Evolutionary conservation across 53 echinoderm and acorn worm genomes (phyloP).

Genomic region (Astropecten irregularis): DNA sequence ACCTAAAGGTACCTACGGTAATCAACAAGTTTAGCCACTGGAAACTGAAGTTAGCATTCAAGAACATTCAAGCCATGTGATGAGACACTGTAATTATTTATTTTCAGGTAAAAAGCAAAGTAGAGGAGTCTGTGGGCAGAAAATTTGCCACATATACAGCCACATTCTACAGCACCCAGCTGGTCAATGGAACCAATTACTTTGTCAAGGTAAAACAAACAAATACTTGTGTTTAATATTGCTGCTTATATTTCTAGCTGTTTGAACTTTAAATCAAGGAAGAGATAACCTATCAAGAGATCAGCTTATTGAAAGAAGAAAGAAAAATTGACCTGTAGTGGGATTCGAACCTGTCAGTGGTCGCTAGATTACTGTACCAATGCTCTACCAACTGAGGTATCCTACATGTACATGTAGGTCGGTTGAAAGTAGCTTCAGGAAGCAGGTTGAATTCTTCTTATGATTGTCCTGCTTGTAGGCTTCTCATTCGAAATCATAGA

Average conservation of each 20-base stretch:
- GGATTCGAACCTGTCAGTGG: too few species aligned
- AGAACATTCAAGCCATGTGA: too few species aligned
- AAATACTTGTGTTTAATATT: background rate
- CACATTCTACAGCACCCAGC: conserved; percentile 57
- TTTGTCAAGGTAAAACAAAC: conserved; percentile 72
- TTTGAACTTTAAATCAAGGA: background rate
- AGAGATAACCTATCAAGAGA: background rate
- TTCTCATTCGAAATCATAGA: too few species aligned
- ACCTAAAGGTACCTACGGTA: too few species aligned
- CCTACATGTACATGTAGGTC: background rate
- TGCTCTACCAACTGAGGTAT: too few species aligned
- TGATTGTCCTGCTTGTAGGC: background rate
- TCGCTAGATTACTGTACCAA: too few species aligned
- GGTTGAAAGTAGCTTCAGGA: background rate
- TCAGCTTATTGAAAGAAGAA: background rate
- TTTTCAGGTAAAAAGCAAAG: conserved; percentile 10
- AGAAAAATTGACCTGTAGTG: background rate
- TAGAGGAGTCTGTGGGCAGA: conserved; percentile 31
- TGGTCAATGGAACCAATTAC: conserved; percentile 86
- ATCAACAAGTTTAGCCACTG: too few species aligned
- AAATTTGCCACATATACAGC: conserved; percentile 14
- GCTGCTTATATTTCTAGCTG: background rate
- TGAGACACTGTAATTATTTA: too few species aligned
- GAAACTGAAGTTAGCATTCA: too few species aligned
- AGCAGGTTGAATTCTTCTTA: background rate